phyloP scores from a whole-genome alignment of 2,888 invertebrate species.

The Drosophila nigricruria region DNA sequence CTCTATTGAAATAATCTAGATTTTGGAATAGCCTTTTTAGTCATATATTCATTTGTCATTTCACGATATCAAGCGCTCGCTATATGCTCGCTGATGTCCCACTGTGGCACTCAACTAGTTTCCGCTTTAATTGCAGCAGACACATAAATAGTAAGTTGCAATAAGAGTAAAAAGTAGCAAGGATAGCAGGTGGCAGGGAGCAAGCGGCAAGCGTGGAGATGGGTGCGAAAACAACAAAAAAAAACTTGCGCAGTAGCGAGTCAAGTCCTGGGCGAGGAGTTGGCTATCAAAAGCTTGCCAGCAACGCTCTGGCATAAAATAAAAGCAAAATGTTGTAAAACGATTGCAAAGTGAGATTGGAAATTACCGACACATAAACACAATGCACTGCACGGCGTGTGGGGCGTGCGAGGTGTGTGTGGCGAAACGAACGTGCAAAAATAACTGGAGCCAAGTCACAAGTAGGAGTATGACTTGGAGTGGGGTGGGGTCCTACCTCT shows the following conservation, averaged over 20 bases:
- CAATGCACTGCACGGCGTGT: constrained; percentile 10
- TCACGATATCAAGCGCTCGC: neutral
- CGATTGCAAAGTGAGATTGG: constrained; percentile 83
- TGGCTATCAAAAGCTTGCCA: constrained; percentile 69
- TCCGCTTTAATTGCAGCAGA: constrained; percentile 82
- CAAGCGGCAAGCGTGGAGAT: constrained; percentile 11
- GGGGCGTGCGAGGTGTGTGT: constrained; percentile 15
- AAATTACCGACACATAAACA: constrained; percentile 81
- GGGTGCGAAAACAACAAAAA: constrained; percentile 18
- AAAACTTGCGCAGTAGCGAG: constrained; percentile 38
- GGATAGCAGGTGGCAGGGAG: constrained; percentile 11
- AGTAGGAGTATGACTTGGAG: neutral
- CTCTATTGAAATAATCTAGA: no score
- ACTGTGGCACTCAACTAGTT: constrained; percentile 76
- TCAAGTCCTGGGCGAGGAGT: constrained; percentile 44
- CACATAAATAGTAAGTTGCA: constrained; percentile 82
- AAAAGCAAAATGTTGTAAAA: constrained; percentile 81
- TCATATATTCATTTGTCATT: no score
- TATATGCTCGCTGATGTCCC: constrained; percentile 37
- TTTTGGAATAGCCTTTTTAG: neutral
- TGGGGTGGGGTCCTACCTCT: constrained; percentile 31
- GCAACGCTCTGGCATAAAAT: constrained; percentile 75
- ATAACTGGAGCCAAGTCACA: constrained; percentile 64
- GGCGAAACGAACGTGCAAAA: constrained; percentile 70
- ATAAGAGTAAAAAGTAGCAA: constrained; percentile 59